Evolutionary conservation across 2,113 vertebrate genomes (phyloP).

Genomic region (Hippolais icterina): DNA sequence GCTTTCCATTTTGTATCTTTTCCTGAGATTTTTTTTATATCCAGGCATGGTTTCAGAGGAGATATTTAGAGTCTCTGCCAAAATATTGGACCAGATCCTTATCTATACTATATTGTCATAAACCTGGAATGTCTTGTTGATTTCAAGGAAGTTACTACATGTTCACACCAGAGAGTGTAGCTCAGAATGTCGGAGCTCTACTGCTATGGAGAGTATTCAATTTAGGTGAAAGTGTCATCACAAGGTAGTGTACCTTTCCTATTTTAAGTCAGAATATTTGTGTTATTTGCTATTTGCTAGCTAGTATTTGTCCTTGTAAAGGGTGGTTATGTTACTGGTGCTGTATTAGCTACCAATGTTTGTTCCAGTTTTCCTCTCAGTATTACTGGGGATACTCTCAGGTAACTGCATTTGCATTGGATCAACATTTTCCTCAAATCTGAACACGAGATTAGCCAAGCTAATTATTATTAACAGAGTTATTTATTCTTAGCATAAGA

Average conservation of each 20-base stretch:
- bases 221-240: background rate
- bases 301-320: background rate
- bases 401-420: background rate
- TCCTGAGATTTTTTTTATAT: background rate
- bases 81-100: background rate
- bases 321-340: fast-evolving
- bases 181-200: background rate
- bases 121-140: background rate
- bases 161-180: background rate
- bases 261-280: background rate
- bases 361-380: background rate
- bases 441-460: background rate
- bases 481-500: background rate
- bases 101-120: background rate
- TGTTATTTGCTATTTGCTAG: background rate
- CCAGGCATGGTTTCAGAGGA: background rate
- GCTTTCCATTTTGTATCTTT: background rate
- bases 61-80: background rate
- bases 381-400: background rate
- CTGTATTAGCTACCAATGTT: background rate
- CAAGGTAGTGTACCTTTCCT: background rate
- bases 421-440: background rate
- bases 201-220: background rate
- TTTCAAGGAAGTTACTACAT: background rate
- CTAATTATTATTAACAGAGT: background rate